These are phyloP conservation scores for Pelvicachromis taeniatus DNA, from an alignment of 2,113 vertebrate species.

Conservation along the genomic window DNA sequence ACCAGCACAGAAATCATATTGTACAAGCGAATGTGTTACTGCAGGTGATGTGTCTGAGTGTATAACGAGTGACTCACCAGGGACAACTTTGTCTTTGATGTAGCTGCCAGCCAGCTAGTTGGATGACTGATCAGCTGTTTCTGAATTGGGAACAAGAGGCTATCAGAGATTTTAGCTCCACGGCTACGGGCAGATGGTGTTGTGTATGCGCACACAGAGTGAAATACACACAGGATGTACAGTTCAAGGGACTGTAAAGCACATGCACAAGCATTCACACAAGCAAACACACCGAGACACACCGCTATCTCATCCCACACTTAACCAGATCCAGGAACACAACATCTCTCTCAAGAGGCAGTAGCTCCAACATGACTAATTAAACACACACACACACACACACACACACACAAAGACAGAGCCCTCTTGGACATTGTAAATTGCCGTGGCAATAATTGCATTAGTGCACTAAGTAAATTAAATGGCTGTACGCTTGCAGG, in stretches of 20 bases:
- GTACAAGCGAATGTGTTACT: conserved; percentile 20
- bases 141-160: conserved; percentile 48
- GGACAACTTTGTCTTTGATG: conserved; percentile 62
- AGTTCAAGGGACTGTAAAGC: conserved; percentile 23
- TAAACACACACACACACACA: conserved; percentile 16
- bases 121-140: conserved; percentile 70
- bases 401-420: background rate
- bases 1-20: background rate
- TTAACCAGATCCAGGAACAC: background rate
- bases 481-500: conserved; percentile 47
- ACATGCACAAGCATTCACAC: background rate
- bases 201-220: conserved; percentile 15
- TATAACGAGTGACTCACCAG: conserved; percentile 38
- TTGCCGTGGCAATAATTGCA: conserved; percentile 65
- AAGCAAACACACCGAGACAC: background rate
- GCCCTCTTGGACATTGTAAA: conserved; percentile 51
- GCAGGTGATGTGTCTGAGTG: conserved; percentile 27
- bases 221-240: background rate
- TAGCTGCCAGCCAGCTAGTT: conserved; percentile 54
- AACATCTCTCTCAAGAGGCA: conserved; percentile 31
- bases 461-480: conserved; percentile 66
- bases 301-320: background rate
- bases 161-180: conserved; percentile 61
- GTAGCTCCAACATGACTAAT: conserved; percentile 31
- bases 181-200: conserved; percentile 66